Conservation (phyloP, 1,140 invertebrate species). For the Drosophila bocqueti region DNA sequence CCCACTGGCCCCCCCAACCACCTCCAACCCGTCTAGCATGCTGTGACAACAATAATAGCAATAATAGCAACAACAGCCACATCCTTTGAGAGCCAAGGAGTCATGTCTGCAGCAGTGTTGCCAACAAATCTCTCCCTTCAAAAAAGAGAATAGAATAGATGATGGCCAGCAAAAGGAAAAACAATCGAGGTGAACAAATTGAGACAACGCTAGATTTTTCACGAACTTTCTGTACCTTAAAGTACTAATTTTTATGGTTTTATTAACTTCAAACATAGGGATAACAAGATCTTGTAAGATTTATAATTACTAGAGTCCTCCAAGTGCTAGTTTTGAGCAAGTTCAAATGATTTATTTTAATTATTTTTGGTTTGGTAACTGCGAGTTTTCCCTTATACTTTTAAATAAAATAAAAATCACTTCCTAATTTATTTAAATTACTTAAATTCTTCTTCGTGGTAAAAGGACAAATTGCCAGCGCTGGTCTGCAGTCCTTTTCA, state of each 20-base stretch:
- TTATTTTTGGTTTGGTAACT: neutral
- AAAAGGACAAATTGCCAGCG: neutral
- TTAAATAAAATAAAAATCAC: neutral
- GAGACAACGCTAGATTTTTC: neutral
- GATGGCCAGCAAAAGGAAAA: slow-evolving; percentile 1
- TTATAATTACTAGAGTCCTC: neutral
- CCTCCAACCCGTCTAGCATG: slow-evolving; percentile 1
- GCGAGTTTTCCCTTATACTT: neutral
- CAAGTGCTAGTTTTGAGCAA: neutral
- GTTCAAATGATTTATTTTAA: neutral
- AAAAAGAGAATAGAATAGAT: slow-evolving; percentile 8
- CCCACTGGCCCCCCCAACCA: neutral
- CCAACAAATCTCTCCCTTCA: slow-evolving; percentile 15
- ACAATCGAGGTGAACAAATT: slow-evolving; percentile 4
- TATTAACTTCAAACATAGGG: neutral
- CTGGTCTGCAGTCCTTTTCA: slow-evolving; percentile 42
- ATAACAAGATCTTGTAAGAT: neutral
- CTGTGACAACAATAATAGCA: slow-evolving; percentile 45
- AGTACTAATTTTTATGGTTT: neutral
- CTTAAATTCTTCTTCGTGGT: too few relatives aligned
- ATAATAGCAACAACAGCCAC: slow-evolving; percentile 16
- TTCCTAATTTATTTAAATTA: neutral
- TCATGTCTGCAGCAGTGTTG: slow-evolving; percentile 21
- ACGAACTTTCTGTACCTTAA: neutral
- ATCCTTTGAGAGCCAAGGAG: slow-evolving; percentile 24